Evolutionary conservation across 2,113 vertebrate species (phyloP).

Genomic region (Chloroceryle aenea): DNA sequence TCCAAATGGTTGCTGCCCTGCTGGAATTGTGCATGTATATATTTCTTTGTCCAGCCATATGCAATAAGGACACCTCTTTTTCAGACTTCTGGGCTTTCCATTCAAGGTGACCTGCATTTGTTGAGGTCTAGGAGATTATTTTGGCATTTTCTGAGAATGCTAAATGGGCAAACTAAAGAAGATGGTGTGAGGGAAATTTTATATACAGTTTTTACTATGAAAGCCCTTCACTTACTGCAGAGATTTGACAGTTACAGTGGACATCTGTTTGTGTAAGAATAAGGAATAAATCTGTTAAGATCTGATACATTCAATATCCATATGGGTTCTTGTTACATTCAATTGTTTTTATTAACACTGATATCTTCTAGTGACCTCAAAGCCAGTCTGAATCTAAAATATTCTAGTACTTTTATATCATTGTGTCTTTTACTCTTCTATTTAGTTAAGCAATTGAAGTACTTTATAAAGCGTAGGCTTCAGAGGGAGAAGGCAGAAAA

Average conservation of each 20-base stretch:
- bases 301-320: neutral
- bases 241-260: neutral
- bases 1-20: neutral
- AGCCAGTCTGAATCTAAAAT: neutral
- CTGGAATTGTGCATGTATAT: neutral
- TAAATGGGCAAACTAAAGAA: neutral
- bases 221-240: neutral
- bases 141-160: neutral
- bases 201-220: neutral
- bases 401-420: neutral
- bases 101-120: neutral
- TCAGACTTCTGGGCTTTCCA: accelerated
- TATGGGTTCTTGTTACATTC: neutral
- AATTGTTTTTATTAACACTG: neutral
- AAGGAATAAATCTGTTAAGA: neutral
- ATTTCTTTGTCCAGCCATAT: neutral
- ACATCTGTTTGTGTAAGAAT: neutral
- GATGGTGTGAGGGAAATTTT: neutral
- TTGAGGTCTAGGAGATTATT: neutral
- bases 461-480: neutral
- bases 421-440: neutral
- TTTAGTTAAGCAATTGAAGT: neutral
- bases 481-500: neutral
- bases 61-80: neutral
- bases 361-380: neutral